Base-by-base conservation (phyloP, 37 sponge, comb jelly and placozoan genomes). In the Beroe ovata region DNA sequence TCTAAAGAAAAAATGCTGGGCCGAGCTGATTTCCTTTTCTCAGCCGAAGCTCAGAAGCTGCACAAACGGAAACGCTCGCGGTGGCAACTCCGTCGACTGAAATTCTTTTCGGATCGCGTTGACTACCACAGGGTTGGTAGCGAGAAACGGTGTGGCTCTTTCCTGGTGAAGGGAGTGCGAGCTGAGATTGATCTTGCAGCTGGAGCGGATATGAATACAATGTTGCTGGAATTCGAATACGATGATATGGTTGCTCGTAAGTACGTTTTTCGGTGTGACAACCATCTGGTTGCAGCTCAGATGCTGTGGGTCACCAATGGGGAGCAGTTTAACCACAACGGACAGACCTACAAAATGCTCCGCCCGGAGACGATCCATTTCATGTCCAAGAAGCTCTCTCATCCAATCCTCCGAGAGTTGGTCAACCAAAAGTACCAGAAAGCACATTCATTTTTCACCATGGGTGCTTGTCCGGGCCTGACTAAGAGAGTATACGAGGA, bases 271-370 rank as follows among this genome's bases (percentile, higher is more conserved):
- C 1, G 29, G 35, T 32, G 32, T 30, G 36, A 26, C 18, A 29
- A 25, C 18, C 18, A 30, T 16, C 32, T 66, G 18, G 69, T 32
- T 30, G 8, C 11, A 1, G 69, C 69, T 2, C 25, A 30, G 16
- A 66, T 66, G 35, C 35, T 30, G 18, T 66, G 69, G 69, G 34
- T 66, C 29, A 37, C 35, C 4, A 66, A 66, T 66, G 69, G 69
- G 30, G 69, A 66, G 36, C 69, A 66, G 30, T 30, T 34, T 18
- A 66, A 66, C 69, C 29, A 66, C 69, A 34, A 66, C 36, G 35
- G 35, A 4, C 69, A 34, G 0, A 66, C 69, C 11, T 47, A 47
- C 54, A 11, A 11, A 47, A 47, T 47, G 54, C 11, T 47, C 11
- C 54, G 54, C 11, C 54, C 54, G 6, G 54, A 47, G 11, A 47